Base-by-base conservation (phyloP, 2,888 invertebrate species). In the Microctonus hyperodae region DNA sequence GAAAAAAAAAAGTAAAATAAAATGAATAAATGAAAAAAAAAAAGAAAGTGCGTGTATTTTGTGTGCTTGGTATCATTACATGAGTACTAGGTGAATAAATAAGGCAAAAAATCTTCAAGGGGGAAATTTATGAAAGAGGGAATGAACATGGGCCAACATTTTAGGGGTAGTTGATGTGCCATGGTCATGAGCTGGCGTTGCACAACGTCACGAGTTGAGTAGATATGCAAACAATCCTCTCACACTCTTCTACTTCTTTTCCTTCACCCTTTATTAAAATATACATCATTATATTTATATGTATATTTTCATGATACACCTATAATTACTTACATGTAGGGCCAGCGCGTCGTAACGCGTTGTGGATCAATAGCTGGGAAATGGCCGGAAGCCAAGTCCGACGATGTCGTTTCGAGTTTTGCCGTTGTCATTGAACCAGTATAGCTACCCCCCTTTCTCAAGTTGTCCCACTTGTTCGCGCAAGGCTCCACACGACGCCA, bases 381-480 rank as follows among this genome's bases (percentile, higher is more conserved):
- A 81, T 81, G 81, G 81, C 81, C 80, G 81, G 81, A 81, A 81
- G 81, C 81, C 81, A 81, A 81, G 81, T 80, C 78, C 80, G 80
- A 77, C 80, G 79, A 78, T 79, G 79, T 81, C 81, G 80, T 80
- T 81, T 81, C 80, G 80, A 81, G 80, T 81, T 80, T 81, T 81
- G 78, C 79, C 77, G 79, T 80, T 80, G 81, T 81, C 80, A 80
- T 76, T 74, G 75, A 77, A 75, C 74, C 77, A 76, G 70, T 72
- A 64, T 65, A 60, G 65, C 61, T 65, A 58, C 66, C 75, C 75
- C 75, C 79, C 76, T 75, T 79, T 78, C 66, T 70, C 65, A 70
- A 74, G 48, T 58, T 78, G 80, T 78, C 80, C 81, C 77, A 80
- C 77, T 80, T 80, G 78, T 77, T 76, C 73, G 61, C 73, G 61